Base-by-base conservation (phyloP, 2,888 invertebrate genomes). In the Caenorhabditis uteleia region DNA sequence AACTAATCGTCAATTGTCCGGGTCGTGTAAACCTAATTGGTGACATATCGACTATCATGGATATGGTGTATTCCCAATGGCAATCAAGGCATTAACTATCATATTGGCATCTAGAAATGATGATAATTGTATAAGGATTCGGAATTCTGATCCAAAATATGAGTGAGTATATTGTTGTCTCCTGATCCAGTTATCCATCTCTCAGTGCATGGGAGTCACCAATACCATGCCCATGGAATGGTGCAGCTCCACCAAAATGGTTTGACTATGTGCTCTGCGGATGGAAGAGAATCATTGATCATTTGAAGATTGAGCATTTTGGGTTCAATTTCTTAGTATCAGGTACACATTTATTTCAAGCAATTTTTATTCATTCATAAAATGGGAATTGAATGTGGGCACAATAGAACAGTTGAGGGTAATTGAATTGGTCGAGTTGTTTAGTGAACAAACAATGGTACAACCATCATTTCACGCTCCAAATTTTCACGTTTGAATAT, bases 11-110 rank as follows among this genome's bases (percentile, higher is more conserved):
- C n/a, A 77, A 86, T 61, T 86, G 87, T 47, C 86, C 87, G 8
- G 87, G 87, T 29, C 72, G 98, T 81, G 95, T 98, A 0, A 98
- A 98, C 85, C 87, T 98, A 60, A 97, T 98, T 82, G 98, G 97
- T 55, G n/a, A 85, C 98, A 98, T 87, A 91, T 98, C 75, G 98
- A 99, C 87, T 98, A 98, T 84, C 94, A 93, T 84, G 97, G 97
- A 33, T 99, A 94, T 85, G 89, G 91, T 34, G 95, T 95, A 62
- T 89, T 93, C 83, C 95, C 95, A 3, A 94, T 95, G 92, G 91
- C 98, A 10, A 88, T 98, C 68, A 91, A 93, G 77, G 94, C 95
- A 85, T 90, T 91, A 84, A 91, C 95, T 76, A 84, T 92, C 25
- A 87, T 94, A 51, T 92, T 92, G 2, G 90, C 89, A 1, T 81